Evolutionary conservation across 2,888 invertebrate species (phyloP), one percentile per base, ranked within the genome.

Genomic region (Coenonympha arcania): DNA sequence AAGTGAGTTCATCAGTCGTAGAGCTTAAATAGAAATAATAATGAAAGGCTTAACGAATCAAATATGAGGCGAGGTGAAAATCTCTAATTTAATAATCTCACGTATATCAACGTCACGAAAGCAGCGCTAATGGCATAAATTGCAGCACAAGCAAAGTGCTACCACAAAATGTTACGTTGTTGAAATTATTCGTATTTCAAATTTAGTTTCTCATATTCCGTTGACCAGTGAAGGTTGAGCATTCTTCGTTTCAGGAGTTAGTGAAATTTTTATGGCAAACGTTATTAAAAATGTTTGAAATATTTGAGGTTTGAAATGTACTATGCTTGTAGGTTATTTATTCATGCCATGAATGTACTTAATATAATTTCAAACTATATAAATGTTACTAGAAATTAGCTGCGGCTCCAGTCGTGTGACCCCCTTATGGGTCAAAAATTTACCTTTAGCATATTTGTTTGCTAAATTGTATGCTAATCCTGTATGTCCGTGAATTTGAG

Each of bases 141-240:
- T 80, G 75, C 74, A 76, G 74, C 76, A 73, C 72, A 71, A 72
- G 71, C 69, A 71, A 61, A 63, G 68, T 73, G 71, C 73, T 66
- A 73, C 73, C 79, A 75, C 77, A 72, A 74, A 76, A 76, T 81
- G 80, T 79, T 77, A 73, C 75, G 73, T 76, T 55, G 51, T n/a
- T n/a, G n/a, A n/a, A n/a, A n/a, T 40, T 50, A 79, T 79, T 80
- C 76, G 75, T 24, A 39, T 24, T 24, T 39, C 39, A 79, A 80
- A 80, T 82, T 81, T 76, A 79, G 79, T 74, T 77, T 73, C 75
- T 74, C 73, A 66, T 66, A 62, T 53, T 58, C 69, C 68, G 62
- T 62, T 62, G 60, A 60, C 56, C 61, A 53, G 65, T 59, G 66
- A 64, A 65, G 69, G 67, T 73, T 63, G 63, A 64, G 61, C 41